phyloP scores from a whole-genome alignment of 2,113 vertebrate species.

The Stomatorhinus ivindoensis region DNA sequence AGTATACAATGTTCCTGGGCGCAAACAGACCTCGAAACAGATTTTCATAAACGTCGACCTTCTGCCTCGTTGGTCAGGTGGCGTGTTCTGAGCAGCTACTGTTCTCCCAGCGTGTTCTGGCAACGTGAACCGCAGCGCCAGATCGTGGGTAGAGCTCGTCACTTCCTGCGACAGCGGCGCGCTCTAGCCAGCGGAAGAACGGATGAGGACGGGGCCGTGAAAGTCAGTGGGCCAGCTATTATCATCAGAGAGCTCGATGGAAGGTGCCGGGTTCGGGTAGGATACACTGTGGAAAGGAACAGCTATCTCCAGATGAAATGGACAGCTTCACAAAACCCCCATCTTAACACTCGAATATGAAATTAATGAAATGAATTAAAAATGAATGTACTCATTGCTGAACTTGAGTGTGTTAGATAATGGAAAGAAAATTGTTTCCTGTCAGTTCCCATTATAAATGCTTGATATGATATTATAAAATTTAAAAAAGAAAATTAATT shows the following conservation, averaged over 20 bases:
- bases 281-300: background rate
- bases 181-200: conserved; percentile 50
- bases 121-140: conserved; percentile 31
- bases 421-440: background rate
- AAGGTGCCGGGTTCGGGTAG: conserved; percentile 38
- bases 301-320: background rate
- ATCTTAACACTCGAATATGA: background rate
- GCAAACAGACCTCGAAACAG: background rate
- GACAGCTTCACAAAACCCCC: background rate
- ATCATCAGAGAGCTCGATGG: conserved; percentile 48
- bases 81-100: background rate
- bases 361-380: background rate
- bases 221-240: conserved; percentile 65
- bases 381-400: background rate
- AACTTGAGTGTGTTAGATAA: background rate
- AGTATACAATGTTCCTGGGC: background rate
- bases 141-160: conserved; percentile 58
- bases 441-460: background rate
- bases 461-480: background rate
- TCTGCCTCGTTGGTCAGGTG: background rate
- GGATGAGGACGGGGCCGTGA: conserved; percentile 61
- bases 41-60: background rate
- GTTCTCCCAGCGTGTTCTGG: background rate
- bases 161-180: conserved; percentile 71
- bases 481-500: background rate